A percentile compares a stretch with the other conserved stretches of the same genome.
These are phyloP conservation scores for Brachionus manjavacas DNA, from an alignment of 1,140 invertebrate genomes.

Conservation along the genomic window DNA sequence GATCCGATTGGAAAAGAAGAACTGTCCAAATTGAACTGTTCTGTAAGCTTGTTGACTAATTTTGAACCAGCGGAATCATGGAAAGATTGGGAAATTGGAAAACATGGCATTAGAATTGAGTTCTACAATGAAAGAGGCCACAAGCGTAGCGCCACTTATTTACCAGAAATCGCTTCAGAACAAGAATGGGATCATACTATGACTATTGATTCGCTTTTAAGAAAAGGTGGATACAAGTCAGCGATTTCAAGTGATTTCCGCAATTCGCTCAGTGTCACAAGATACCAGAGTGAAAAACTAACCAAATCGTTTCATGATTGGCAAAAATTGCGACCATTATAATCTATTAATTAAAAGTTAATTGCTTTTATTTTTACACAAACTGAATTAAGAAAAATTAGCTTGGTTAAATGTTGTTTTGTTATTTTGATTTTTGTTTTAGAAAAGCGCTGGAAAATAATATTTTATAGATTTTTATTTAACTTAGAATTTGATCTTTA, in stretches of 20 bases:
- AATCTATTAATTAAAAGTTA: background rate
- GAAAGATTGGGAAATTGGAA: slow-evolving; percentile 91
- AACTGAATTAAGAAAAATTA: too few species aligned
- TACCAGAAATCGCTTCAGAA: slow-evolving; percentile 92
- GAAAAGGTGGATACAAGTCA: slow-evolving; percentile 93
- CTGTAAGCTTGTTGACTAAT: slow-evolving; percentile 85
- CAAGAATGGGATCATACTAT: slow-evolving; percentile 69
- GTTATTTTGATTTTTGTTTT: background rate
- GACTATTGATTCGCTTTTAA: slow-evolving; percentile 82
- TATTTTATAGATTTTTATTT: background rate
- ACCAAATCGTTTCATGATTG: slow-evolving; percentile 73
- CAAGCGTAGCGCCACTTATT: slow-evolving; percentile 90
- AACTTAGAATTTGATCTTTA: background rate
- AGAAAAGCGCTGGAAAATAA: background rate
- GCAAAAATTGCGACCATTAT: background rate
- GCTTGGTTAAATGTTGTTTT: background rate
- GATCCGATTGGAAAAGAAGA: slow-evolving; percentile 89
- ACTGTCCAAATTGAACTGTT: slow-evolving; percentile 81
- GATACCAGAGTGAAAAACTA: slow-evolving; percentile 85
- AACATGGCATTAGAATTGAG: slow-evolving; percentile 95
- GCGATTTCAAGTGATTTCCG: slow-evolving; percentile 79
- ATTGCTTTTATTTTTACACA: too few species aligned
- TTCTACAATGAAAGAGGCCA: slow-evolving; percentile 90
- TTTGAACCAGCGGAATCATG: slow-evolving; percentile 93
- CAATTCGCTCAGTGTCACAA: slow-evolving; percentile 80